Percentiles rank a stretch among this genome's conserved stretches.
Conservation (phyloP, 2,113 vertebrate species). For the Phyllopteryx taeniolatus region DNA sequence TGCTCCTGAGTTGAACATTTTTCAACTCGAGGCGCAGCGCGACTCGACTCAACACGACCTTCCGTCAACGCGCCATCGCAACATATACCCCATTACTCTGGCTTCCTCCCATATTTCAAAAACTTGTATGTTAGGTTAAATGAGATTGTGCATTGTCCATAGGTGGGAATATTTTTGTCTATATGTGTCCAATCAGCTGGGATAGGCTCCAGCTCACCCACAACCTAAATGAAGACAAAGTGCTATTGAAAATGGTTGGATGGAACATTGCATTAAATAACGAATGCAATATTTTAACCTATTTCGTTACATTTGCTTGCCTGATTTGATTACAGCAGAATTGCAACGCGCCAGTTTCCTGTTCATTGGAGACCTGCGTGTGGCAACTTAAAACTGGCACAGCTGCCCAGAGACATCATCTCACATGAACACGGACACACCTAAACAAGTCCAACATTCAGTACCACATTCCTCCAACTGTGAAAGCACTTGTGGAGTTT, state of each 20-base stretch:
- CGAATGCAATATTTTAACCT: background rate
- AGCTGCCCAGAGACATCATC: constrained; percentile 16
- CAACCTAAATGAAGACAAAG: background rate
- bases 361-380: constrained; percentile 1
- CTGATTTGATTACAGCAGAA: background rate
- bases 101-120: too few species aligned
- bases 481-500: constrained; percentile 28
- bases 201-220: too few species aligned
- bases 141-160: too few species aligned
- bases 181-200: too few species aligned
- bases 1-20: too few species aligned
- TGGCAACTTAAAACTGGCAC: constrained; percentile 11
- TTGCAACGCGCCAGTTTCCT: background rate
- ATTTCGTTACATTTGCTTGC: background rate
- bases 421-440: constrained; percentile 40
- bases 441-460: constrained; percentile 41
- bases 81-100: too few species aligned
- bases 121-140: too few species aligned
- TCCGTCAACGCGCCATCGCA: too few species aligned
- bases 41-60: too few species aligned
- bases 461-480: constrained; percentile 50
- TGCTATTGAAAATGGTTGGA: background rate
- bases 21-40: too few species aligned
- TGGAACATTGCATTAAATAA: background rate
- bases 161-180: too few species aligned